Evolutionary conservation across 2,888 invertebrate genomes (phyloP), one percentile per base, ranked within the genome.

Genomic region (Orthosia gracilis): DNA sequence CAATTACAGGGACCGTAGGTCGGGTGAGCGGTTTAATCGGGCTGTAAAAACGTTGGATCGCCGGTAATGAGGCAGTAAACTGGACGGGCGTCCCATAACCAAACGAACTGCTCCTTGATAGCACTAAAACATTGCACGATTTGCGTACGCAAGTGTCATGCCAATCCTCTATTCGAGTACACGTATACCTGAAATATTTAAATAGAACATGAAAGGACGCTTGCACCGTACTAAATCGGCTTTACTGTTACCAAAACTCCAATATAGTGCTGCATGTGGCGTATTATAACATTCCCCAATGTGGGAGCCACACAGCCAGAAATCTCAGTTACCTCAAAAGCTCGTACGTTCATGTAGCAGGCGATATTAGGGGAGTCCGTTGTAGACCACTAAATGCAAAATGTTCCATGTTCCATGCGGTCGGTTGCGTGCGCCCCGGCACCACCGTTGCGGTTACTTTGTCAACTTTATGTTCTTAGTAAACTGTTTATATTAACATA

Each of bases 31-130:
- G 92, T 94, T 93, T 94, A 94, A 94, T 95, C 92, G 93, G 89
- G 93, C 89, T 92, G 93, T 96, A 95, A 96, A 95, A 95, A 95
- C 92, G 90, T 89, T 86, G 91, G 90, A 91, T 90, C 90, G 92
- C 88, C 92, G 90, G 94, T 94, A 95, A 95, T 94, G 93, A 94
- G 94, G 94, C 88, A 88, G 92, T 95, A 95, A 95, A 93, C 91
- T 89, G 90, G 92, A 91, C 92, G 90, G 89, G 82, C 76, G 87
- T 88, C 89, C 87, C 88, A 91, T 92, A 91, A 89, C 91, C 89
- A 83, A 91, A 90, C 85, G 81, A 86, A 85, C 88, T 84, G 86
- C 87, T 89, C 86, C 86, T 88, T 89, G 89, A 89, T 90, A 89
- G 87, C 85, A 88, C 87, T 88, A 86, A 89, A 91, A 89, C 85